Percentiles rank a stretch among this genome's conserved stretches.
Evolutionary conservation across 2,888 invertebrate species (phyloP).

Genomic region (Drosophila kambysellisi): DNA sequence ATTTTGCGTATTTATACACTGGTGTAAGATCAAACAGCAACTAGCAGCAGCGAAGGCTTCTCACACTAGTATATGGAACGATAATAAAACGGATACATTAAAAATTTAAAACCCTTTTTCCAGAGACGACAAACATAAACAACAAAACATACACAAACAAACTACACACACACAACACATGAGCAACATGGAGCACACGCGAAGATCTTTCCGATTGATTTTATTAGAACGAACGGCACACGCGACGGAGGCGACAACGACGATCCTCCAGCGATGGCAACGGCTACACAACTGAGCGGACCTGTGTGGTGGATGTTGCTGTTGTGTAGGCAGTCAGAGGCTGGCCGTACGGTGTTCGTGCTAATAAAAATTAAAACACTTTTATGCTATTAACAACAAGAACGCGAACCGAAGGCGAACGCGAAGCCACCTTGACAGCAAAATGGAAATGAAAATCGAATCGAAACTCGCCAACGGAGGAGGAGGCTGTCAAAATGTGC

Average conservation of each 20-base stretch:
- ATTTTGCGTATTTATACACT: slow-evolving; percentile 52
- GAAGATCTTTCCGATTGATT: slow-evolving; percentile 68
- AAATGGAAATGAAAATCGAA: slow-evolving; percentile 50
- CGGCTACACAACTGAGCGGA: slow-evolving; percentile 61
- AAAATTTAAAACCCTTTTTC: slow-evolving; percentile 67
- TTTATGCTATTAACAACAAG: slow-evolving; percentile 77
- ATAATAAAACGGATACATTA: slow-evolving; percentile 78
- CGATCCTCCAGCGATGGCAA: slow-evolving; percentile 70
- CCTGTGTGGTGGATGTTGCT: slow-evolving; percentile 32
- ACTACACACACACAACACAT: slow-evolving; percentile 23
- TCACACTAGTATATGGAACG: slow-evolving; percentile 58
- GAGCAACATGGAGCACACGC: slow-evolving; percentile 40
- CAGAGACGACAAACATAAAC: slow-evolving; percentile 60
- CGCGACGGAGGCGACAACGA: slow-evolving; percentile 51
- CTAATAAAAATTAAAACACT: slow-evolving; percentile 79
- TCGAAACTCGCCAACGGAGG: not conserved
- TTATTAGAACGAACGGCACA: slow-evolving; percentile 70
- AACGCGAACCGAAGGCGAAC: slow-evolving; percentile 59
- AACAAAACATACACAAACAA: slow-evolving; percentile 26
- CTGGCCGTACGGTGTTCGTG: slow-evolving; percentile 63
- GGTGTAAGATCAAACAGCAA: slow-evolving; percentile 73
- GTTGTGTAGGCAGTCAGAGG: slow-evolving; percentile 49
- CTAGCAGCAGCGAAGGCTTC: slow-evolving; percentile 41
- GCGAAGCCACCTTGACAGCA: slow-evolving; percentile 64
- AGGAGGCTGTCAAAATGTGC: slow-evolving; percentile 54